A percentile compares a stretch with the other conserved stretches of the same genome.
Conservation (phyloP, 2,888 invertebrate species). For the Cerceris rybyensis region DNA sequence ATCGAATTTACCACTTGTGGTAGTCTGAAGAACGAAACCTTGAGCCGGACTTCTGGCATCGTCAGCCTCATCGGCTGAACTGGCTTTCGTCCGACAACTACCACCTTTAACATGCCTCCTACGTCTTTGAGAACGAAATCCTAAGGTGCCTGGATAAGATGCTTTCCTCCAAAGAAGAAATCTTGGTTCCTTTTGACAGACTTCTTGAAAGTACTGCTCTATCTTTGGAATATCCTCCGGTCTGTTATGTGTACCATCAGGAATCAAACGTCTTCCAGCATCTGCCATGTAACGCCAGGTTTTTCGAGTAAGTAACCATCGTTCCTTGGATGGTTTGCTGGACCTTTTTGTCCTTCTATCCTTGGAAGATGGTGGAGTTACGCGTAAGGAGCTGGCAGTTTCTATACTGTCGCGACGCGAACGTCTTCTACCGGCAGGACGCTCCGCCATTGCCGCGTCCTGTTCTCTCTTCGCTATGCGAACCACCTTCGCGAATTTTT, state of each 20-base stretch:
- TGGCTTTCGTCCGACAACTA: slow-evolving; percentile 86
- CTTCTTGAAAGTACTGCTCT: slow-evolving; percentile 92
- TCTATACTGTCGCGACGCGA: slow-evolving; percentile 79
- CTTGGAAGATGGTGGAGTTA: slow-evolving; percentile 81
- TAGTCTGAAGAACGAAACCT: slow-evolving; percentile 80
- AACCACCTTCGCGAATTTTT: slow-evolving; percentile 77
- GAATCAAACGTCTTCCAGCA: slow-evolving; percentile 92
- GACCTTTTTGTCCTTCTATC: slow-evolving; percentile 85
- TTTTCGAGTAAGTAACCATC: slow-evolving; percentile 94
- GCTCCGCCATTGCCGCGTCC: slow-evolving; percentile 79
- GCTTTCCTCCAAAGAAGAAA: slow-evolving; percentile 92
- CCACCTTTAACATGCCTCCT: slow-evolving; percentile 85
- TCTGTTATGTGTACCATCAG: slow-evolving; percentile 89
- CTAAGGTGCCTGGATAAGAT: slow-evolving; percentile 88
- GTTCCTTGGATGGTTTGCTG: slow-evolving; percentile 86
- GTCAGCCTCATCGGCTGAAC: slow-evolving; percentile 87
- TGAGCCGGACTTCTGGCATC: slow-evolving; percentile 75
- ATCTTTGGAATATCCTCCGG: slow-evolving; percentile 90
- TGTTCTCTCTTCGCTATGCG: slow-evolving; percentile 77
- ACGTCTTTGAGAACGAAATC: slow-evolving; percentile 83
- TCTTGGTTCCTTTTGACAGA: slow-evolving; percentile 89
- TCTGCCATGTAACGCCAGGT: slow-evolving; percentile 97
- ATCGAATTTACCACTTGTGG: slow-evolving; percentile 86
- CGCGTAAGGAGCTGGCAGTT: slow-evolving; percentile 67
- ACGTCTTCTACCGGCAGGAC: slow-evolving; percentile 74